Base-by-base conservation (phyloP, 2,797 vertebrate genomes). In the Parauchenoglanis punctatus region DNA sequence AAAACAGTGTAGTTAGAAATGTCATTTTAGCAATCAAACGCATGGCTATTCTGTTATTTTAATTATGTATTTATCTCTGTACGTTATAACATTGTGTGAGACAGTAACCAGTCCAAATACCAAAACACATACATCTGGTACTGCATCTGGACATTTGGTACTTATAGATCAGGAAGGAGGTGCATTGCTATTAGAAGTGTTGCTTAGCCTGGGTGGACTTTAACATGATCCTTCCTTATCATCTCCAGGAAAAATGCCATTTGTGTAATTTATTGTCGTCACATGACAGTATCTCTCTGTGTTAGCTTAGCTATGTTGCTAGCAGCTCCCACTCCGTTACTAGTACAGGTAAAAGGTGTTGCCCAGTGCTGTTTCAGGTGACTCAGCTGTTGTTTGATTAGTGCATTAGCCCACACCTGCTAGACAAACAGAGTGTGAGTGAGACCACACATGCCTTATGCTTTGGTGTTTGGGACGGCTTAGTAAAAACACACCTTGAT, bases 341-440 rank as follows among this genome's bases (percentile, higher is more conserved):
- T 72, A 58, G 35, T 49, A 68, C 67, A 63, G 81, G 87, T 5
- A 54, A 65, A 81, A 44, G 25, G 23, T 52, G 46, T 95, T 94
- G 87, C 40, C 75, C 89, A 93, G 93, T 91, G 85, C 40, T 70
- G 7, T 87, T 91, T 93, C 90, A 83, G 65, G 89, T 93, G 92
- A 92, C 92, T 95, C 93, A 91, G 91, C 93, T 91, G 91, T 88
- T 95, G 90, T 96, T 95, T 96, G 92, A 93, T 91, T 90, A 94
- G 92, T 80, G 88, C 93, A 86, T 93, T 91, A 93, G 94, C 90
- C 93, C 94, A 95, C 95, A 95, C 95, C 95, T 95, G 92, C 92
- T 92, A 92, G 92, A 89, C 91, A 94, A 96, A 96, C 92, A 92
- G 87, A 81, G 88, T 87, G 84, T 80, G 84, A 90, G 91, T 67